Evolutionary conservation across 1,140 invertebrate species (phyloP), one percentile per base, ranked within the genome.

Genomic region (Mizuhopecten yessoensis): DNA sequence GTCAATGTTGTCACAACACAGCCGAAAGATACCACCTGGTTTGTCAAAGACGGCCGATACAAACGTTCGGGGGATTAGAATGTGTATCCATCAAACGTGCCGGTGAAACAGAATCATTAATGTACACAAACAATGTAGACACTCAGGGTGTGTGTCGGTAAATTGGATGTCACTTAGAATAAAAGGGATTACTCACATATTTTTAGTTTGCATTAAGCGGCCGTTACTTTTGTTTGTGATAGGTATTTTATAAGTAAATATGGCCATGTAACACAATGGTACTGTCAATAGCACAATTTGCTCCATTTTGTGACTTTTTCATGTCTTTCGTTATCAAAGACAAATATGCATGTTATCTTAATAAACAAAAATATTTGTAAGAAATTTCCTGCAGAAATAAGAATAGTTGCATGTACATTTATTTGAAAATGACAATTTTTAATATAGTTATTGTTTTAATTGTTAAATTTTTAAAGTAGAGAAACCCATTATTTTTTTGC

Each of bases 41-140:
- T n/a, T 75, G 57, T 75, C 57, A 75, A n/a, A 23, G 57, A 23
- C 57, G 57, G 5, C 5, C 57, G 57, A 75, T 75, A 75, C 57
- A 75, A 75, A 75, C 57, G 57, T 75, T n/a, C 57, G 29, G 17
- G 57, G n/a, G 57, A 75, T 75, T 75, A 29, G 57, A 7, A 75
- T 75, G 57, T 75, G 5, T 75, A 75, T 75, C 57, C 57, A 29
- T 75, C 57, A 75, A 75, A 75, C 57, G 57, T 29, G n/a, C 57
- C 57, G 57, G n/a, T 75, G 57, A 75, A 75, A n/a, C 57, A 29
- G 57, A 29, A 29, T 75, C 3, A 75, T 75, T 29, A 29, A n/a
- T n/a, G n/a, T 75, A 75, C 57, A 75, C 57, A 75, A 75, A 75
- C 57, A 75, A n/a, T 75, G 57, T n/a, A 75, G 57, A 75, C 57